phyloP scores from a whole-genome alignment of 2,113 vertebrate species.

The Nematolebias whitei region DNA sequence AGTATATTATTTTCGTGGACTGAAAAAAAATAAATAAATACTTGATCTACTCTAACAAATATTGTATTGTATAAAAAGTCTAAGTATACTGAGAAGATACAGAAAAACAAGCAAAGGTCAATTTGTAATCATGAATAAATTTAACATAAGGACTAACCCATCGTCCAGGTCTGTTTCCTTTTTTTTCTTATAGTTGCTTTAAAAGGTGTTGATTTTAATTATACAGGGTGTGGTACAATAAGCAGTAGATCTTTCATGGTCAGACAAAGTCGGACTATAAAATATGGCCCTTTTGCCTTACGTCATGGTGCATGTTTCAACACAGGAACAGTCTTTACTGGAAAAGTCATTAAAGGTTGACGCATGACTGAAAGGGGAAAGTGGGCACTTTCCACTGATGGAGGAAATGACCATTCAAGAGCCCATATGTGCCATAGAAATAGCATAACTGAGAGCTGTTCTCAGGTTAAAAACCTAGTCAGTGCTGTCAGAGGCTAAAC shows the following conservation, averaged over 20 bases:
- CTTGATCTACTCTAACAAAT: too few relatives aligned
- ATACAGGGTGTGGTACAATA: conserved; percentile 47
- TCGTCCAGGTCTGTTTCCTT: too few relatives aligned
- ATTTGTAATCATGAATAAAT: too few relatives aligned
- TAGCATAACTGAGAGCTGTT: conserved; percentile 34
- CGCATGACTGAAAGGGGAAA: conserved; percentile 57
- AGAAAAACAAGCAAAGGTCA: too few relatives aligned
- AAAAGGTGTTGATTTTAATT: conserved; percentile 30
- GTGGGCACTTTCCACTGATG: conserved; percentile 60
- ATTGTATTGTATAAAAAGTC: too few relatives aligned
- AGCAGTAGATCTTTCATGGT: conserved; percentile 48
- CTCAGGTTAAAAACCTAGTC: conserved; percentile 49
- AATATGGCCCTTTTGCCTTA: conserved; percentile 58
- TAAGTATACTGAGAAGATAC: too few relatives aligned
- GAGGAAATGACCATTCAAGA: conserved; percentile 54
- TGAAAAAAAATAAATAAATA: too few relatives aligned
- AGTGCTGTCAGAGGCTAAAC: conserved; percentile 31
- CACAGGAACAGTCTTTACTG: conserved; percentile 59
- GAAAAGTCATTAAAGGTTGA: conserved; percentile 65
- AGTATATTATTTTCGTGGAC: too few relatives aligned
- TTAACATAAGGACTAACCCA: too few relatives aligned
- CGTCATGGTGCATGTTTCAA: conserved; percentile 55
- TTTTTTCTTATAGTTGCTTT: neutral
- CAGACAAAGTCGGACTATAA: conserved; percentile 46
- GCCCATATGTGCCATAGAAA: conserved; percentile 56